A percentile compares a stretch with the other conserved stretches of the same genome.
phyloP scores from a whole-genome alignment of 2,888 invertebrate genomes.

The Oscheius sp. region DNA sequence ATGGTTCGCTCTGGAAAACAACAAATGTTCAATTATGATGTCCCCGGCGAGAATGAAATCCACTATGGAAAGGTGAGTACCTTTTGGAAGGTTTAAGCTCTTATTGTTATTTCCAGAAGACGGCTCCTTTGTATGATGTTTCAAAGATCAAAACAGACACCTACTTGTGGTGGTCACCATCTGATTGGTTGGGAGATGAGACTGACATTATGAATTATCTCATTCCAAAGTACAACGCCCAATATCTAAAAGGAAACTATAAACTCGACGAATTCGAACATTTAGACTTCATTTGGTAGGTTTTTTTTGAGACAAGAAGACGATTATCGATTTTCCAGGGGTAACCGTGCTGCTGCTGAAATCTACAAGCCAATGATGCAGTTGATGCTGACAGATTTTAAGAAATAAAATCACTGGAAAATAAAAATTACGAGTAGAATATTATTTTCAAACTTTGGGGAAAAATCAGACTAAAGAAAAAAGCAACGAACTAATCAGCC shows the following conservation, averaged over 20 bases:
- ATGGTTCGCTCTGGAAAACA: conserved; percentile 40
- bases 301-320: no score
- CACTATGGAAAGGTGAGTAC: conserved; percentile 25
- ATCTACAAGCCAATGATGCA: conserved; percentile 47
- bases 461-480: no score
- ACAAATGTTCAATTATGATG: conserved; percentile 31
- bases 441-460: no score
- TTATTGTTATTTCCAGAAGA: conserved; percentile 42
- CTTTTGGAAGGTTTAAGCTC: no score
- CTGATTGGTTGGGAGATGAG: conserved; percentile 56
- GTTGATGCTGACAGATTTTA: conserved; percentile 25
- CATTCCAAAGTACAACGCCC: not conserved
- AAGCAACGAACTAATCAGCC: no score
- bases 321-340: no score
- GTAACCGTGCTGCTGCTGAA: conserved; percentile 44
- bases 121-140: conserved; percentile 50
- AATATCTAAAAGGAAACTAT: not conserved
- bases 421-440: no score
- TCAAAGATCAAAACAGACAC: conserved; percentile 39
- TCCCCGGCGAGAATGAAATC: not conserved
- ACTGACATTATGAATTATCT: conserved; percentile 36
- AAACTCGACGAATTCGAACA: conserved; percentile 46
- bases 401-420: not conserved
- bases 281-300: conserved; percentile 59
- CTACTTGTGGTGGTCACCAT: conserved; percentile 54